Percentiles rank a stretch among this genome's conserved stretches.
These are phyloP conservation scores for Clamator glandarius DNA, from an alignment of 2,797 vertebrate species.

Conservation along the genomic window DNA sequence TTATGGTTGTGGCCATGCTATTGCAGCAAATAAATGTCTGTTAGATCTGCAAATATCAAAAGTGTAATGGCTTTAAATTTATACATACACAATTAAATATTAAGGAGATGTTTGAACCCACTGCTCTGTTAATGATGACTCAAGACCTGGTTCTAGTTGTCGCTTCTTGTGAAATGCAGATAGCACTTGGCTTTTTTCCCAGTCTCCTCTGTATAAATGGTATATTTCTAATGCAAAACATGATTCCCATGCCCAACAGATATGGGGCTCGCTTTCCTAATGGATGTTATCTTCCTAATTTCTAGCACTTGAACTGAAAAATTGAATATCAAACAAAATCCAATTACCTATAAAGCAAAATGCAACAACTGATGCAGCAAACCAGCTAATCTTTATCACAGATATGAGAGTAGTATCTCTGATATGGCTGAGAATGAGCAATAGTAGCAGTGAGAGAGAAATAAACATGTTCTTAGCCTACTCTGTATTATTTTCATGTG, in stretches of 20 bases:
- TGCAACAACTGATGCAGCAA: not conserved
- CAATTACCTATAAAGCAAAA: not conserved
- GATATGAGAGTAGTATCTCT: not conserved
- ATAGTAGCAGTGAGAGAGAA: not conserved
- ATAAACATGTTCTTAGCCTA: not conserved
- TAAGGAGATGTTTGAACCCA: conserved; percentile 8
- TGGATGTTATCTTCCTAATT: not conserved
- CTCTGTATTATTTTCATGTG: not conserved
- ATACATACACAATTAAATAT: not conserved
- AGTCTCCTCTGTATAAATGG: not conserved
- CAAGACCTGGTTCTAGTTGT: not conserved
- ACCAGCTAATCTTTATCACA: not conserved
- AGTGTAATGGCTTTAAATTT: conserved; percentile 23
- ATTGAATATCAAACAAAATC: not conserved
- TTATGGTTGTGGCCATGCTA: not conserved
- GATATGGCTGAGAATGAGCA: not conserved
- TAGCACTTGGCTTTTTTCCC: not conserved
- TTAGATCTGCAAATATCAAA: not conserved
- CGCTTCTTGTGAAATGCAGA: not conserved
- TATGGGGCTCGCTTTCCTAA: not conserved
- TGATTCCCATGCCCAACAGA: not conserved
- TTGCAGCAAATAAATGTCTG: not conserved
- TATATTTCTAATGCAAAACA: not conserved
- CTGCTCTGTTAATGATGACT: not conserved
- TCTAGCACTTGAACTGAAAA: not conserved